Evolutionary conservation across 1,140 invertebrate species (phyloP), one percentile per base, ranked within the genome.

Genomic region (Holcopasites calliopsidis): DNA sequence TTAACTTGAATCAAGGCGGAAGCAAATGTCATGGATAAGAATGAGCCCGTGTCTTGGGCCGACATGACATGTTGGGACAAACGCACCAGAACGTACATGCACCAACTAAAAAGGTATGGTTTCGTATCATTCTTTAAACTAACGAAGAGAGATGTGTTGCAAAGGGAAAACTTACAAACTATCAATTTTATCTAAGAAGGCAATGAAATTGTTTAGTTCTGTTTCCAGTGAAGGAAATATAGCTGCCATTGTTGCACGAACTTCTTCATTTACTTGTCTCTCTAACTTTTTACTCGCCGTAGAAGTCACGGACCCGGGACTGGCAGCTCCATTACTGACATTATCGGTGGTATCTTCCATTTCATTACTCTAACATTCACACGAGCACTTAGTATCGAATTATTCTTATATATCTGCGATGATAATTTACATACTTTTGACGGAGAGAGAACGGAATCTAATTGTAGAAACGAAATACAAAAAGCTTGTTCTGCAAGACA

Each of bases 401-500:
- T 47, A 42, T 55, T 66, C 8, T 33, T 65, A 66, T 44, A 38
- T 13, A 21, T 66, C 6, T 40, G 0, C 16, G 54, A 2, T 8
- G 68, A 47, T 23, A 21, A 74, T 72, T 49, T 72, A 81, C 69
- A 72, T 79, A 92, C 92, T 84, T 92, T 92, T 33, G 90, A 88
- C 11, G 90, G 88, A 11, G 91, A 88, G 26, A 91, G 88, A 10
- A 93, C 87, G 10, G 93, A 93, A 87, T 97, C 96, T 54, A 99
- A 92, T 88, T 98, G 96, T 87, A 99, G 98, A 92, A 99, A 99
- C 40, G 94, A 93, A 13, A 97, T 95, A 90, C 97, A 99, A 92
- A 99, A 99, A 79, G 98, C 95, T 92, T 99, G 98, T 90, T 99
- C 98, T 26, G 96, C 95, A 47, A 99, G 93, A 89, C 98, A 99